Evolutionary conservation across 2,113 vertebrate genomes (phyloP).

Genomic region (Antigone vipio): DNA sequence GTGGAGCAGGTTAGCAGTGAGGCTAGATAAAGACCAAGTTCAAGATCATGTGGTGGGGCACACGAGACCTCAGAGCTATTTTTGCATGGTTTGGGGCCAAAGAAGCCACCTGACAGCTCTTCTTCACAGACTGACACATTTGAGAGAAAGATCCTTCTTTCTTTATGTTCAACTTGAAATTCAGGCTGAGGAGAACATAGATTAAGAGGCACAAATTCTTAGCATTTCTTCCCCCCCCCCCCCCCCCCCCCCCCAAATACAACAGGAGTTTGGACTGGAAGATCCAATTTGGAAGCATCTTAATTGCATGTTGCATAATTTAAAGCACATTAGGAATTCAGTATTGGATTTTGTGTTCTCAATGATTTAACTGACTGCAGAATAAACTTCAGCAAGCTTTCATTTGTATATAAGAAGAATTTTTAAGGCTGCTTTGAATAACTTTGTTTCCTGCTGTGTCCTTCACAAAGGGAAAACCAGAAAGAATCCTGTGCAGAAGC

Average conservation of each 20-base stretch:
- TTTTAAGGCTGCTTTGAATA: conserved; percentile 44
- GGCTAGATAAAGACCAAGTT: neutral
- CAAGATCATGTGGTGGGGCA: neutral
- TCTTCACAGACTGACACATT: neutral
- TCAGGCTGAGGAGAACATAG: neutral
- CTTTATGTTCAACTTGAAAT: neutral
- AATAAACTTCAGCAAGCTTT: conserved; percentile 34
- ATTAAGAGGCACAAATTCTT: neutral
- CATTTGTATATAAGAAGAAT: conserved; percentile 24
- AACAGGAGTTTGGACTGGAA: neutral
- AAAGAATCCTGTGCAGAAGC: conserved; percentile 64
- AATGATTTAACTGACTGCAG: conserved; percentile 17
- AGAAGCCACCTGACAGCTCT: neutral
- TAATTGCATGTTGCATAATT: neutral
- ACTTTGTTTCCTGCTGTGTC: conserved; percentile 33
- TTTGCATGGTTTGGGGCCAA: neutral
- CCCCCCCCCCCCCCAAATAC: no score
- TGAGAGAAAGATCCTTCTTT: neutral
- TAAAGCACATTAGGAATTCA: conserved; percentile 13
- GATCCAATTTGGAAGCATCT: neutral
- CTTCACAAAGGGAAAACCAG: conserved; percentile 41
- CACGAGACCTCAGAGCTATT: neutral
- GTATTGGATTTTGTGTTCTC: neutral
- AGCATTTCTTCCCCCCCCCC: no score
- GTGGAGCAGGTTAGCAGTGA: neutral